Conservation (phyloP, 1,140 invertebrate species). For the Diplogasteroides magnus region DNA sequence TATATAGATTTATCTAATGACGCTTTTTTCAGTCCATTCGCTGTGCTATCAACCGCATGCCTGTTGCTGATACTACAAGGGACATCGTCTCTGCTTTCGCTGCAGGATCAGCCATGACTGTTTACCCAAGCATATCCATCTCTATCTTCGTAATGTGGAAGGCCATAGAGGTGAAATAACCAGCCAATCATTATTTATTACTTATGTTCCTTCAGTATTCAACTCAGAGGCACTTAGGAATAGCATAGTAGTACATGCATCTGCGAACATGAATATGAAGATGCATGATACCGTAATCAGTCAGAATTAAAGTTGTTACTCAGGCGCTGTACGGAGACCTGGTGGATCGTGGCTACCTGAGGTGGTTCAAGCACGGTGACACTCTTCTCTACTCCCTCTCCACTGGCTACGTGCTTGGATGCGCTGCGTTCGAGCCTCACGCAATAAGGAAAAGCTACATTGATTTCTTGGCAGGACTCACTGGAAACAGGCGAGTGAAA, state of each 20-base stretch:
- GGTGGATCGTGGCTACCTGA: constrained; percentile 33
- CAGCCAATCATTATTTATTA: not conserved
- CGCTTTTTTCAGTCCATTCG: constrained; percentile 30
- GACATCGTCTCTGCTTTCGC: constrained; percentile 20
- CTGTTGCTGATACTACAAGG: constrained; percentile 15
- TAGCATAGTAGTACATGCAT: not conserved
- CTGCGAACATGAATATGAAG: not conserved
- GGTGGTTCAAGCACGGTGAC: constrained; percentile 43
- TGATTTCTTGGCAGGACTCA: constrained; percentile 42
- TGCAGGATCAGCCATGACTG: constrained; percentile 26
- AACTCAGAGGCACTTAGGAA: not conserved
- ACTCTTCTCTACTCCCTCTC: constrained; percentile 41
- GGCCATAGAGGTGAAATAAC: constrained; percentile 42
- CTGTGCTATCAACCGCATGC: not conserved
- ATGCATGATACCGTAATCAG: not conserved
- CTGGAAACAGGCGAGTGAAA: constrained; percentile 40
- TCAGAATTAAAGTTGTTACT: constrained; percentile 9
- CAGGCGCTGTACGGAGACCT: constrained; percentile 43
- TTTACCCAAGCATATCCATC: constrained; percentile 43
- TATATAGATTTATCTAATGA: constrained; percentile 18
- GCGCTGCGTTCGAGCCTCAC: constrained; percentile 46
- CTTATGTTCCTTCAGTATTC: not conserved
- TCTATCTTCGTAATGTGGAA: constrained; percentile 52
- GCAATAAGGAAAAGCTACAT: constrained; percentile 43
- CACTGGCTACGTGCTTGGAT: constrained; percentile 46